phyloP scores from a whole-genome alignment of 2,113 vertebrate species.

The Lamprologus callipterus region DNA sequence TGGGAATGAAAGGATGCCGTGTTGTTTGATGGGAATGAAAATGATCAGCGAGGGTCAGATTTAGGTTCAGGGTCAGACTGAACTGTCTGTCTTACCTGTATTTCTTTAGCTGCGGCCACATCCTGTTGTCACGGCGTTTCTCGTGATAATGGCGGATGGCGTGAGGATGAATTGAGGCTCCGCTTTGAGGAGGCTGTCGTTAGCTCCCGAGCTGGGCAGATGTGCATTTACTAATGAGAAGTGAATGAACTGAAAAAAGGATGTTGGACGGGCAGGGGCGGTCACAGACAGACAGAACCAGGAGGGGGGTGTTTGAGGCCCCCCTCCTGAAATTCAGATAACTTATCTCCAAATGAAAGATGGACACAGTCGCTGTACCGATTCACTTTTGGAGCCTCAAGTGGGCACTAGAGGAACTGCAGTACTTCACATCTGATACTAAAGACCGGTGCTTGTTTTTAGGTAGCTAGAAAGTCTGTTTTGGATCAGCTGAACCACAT shows the following conservation, averaged over 20 bases:
- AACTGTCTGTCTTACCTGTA: not conserved
- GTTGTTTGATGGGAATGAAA: not conserved
- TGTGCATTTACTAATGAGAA: not conserved
- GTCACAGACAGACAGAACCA: not conserved
- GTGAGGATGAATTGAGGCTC: not conserved
- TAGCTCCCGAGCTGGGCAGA: not conserved
- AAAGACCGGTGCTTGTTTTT: not conserved
- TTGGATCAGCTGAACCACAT: constrained; percentile 72
- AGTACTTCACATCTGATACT: not conserved
- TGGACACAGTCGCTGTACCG: fast-evolving
- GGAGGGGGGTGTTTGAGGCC: not conserved
- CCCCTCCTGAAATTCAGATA: not conserved
- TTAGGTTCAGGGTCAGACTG: not conserved
- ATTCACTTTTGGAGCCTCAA: not conserved
- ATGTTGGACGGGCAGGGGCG: not conserved
- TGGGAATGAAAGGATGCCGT: fast-evolving
- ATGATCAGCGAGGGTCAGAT: not conserved
- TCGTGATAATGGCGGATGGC: not conserved
- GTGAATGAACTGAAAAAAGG: not conserved
- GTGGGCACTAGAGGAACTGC: not conserved
- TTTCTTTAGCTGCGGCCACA: not conserved
- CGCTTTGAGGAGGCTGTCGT: fast-evolving
- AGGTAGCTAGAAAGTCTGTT: constrained; percentile 66
- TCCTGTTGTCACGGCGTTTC: not conserved
- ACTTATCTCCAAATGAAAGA: not conserved